These are phyloP conservation scores for Theristicus caerulescens DNA, from an alignment of 2,113 vertebrate species.

Conservation along the genomic window DNA sequence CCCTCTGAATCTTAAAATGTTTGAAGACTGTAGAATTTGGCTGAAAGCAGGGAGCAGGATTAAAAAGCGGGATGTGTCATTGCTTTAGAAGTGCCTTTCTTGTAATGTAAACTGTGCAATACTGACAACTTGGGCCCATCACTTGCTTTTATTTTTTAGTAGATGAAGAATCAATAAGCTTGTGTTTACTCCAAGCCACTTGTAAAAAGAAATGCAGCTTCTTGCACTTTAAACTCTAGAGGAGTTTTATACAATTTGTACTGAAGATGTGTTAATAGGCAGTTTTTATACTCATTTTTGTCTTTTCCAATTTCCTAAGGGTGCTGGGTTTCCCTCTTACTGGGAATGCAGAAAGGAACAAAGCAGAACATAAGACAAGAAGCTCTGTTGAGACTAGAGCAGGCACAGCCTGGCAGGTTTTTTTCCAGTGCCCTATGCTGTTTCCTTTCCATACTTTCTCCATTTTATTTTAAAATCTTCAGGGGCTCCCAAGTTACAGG, in stretches of 20 bases:
- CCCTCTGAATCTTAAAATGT: neutral
- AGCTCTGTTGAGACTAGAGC: neutral
- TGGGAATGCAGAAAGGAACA: neutral
- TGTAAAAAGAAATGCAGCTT: neutral
- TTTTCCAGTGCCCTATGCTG: neutral
- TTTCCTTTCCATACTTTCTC: neutral
- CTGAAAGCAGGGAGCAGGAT: neutral
- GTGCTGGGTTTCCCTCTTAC: neutral
- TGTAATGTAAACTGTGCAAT: no score
- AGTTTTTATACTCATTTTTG: neutral
- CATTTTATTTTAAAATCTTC: neutral
- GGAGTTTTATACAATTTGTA: neutral
- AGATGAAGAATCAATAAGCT: neutral
- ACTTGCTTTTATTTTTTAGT: accelerated
- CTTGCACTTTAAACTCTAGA: neutral
- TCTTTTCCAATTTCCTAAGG: neutral
- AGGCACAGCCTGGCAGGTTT: neutral
- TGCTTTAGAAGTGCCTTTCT: neutral
- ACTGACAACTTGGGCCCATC: neutral
- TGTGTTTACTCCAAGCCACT: neutral
- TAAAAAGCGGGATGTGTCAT: neutral
- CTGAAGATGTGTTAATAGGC: neutral
- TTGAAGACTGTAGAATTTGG: neutral
- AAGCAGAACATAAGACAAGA: neutral
- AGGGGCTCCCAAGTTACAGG: neutral